A percentile compares a stretch with the other conserved stretches of the same genome.
phyloP scores from a whole-genome alignment of 2,113 vertebrate species.

The Bothrops jararaca region DNA sequence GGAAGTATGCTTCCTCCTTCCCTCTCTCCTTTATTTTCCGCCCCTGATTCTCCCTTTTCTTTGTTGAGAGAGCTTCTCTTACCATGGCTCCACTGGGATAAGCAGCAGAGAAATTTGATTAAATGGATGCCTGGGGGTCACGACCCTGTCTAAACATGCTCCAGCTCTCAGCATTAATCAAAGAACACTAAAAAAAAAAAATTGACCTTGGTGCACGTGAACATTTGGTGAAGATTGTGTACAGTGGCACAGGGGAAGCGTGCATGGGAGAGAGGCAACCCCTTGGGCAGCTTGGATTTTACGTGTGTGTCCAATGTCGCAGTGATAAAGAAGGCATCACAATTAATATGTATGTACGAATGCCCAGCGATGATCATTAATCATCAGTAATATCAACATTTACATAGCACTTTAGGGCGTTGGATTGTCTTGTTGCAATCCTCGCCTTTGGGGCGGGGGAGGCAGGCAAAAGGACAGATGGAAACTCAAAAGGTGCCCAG shows the following conservation, averaged over 20 bases:
- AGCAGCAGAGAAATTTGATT: constrained; percentile 86
- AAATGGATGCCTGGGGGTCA: constrained; percentile 84
- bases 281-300: background rate
- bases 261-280: background rate
- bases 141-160: constrained; percentile 83
- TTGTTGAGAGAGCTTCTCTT: constrained; percentile 77
- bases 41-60: constrained; percentile 39
- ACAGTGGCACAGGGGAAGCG: constrained; percentile 39
- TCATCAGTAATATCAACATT: background rate
- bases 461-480: background rate
- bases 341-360: background rate
- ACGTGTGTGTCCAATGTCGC: background rate
- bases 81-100: constrained; percentile 77
- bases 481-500: background rate
- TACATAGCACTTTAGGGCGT: background rate
- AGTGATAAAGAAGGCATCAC: background rate
- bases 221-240: constrained; percentile 61
- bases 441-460: background rate
- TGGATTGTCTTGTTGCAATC: background rate
- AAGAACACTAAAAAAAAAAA: constrained; percentile 71
- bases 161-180: constrained; percentile 87
- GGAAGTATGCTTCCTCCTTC: constrained; percentile 61
- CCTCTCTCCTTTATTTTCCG: background rate
- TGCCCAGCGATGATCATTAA: background rate
- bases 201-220: constrained; percentile 76